Evolutionary conservation across 1,140 invertebrate genomes (phyloP), one percentile per base, ranked within the genome.

Genomic region (Lamellibrachia luymesi): DNA sequence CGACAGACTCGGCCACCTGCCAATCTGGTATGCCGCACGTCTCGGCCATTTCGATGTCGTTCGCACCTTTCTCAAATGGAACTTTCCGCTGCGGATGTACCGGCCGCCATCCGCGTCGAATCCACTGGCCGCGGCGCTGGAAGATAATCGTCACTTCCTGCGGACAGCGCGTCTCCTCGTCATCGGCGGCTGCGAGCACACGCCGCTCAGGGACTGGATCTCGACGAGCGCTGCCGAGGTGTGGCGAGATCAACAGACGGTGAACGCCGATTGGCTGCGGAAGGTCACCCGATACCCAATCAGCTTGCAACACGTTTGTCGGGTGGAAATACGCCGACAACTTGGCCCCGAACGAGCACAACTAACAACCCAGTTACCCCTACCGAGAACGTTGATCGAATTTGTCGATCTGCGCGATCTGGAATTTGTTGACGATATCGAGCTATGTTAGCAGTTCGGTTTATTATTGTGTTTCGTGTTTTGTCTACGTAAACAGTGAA

Each of bases 11-110:
- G 93, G 93, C 52, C 27, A 91, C 49, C 52, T 25, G 27, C 93
- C 93, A 49, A 50, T 93, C 52, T 91, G 93, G 90, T 93, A 93
- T 52, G 80, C 93, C 4, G 93, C 91, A 25, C 13, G 89, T 17
- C 51, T 56, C 51, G 93, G 64, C 25, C 64, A 80, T 22, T 80
- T 80, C 64, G 64, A 80, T 22, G 64, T 80, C 64, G 64, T 80
- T 22, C 64, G 64, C 64, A 80, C 64, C 17, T 80, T 80, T 17
- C 25, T 80, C 13, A 80, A 17, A 80, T 80, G 64, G 64, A 80
- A 80, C 64, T 80, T 80, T 80, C 64, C 64, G 5, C 13, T 80
- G 64, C 64, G 5, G 13, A 80, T 80, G 64, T 80, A 80, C 64
- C 64, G 64, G 13, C 7, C 1, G 64, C 13, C 13, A 22, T 80